Evolutionary conservation across 2,797 vertebrate genomes (phyloP).

Genomic region (Amblyopsis hoosieri): DNA sequence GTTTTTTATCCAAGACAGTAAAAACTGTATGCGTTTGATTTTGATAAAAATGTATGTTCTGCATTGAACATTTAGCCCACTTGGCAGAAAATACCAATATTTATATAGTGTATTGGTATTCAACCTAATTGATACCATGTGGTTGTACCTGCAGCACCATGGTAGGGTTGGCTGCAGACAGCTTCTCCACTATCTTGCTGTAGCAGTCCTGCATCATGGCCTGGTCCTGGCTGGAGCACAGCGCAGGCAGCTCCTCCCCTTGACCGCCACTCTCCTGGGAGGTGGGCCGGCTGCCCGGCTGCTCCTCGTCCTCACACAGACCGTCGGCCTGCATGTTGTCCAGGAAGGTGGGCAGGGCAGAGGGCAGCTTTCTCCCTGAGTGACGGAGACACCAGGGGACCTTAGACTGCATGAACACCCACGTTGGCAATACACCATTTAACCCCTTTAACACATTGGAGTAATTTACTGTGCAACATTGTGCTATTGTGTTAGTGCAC

Average conservation of each 20-base stretch:
- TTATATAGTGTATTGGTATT: too few species aligned
- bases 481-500: too few species aligned
- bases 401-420: background rate
- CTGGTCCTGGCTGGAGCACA: slow-evolving; percentile 93
- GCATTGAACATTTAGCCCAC: too few species aligned
- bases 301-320: slow-evolving; percentile 78
- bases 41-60: too few species aligned
- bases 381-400: background rate
- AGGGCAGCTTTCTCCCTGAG: slow-evolving; percentile 89
- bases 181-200: slow-evolving; percentile 97
- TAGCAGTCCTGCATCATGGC: slow-evolving; percentile 99
- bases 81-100: too few species aligned
- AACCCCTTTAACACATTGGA: too few species aligned
- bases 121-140: too few species aligned
- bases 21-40: too few species aligned
- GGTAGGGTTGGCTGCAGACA: slow-evolving; percentile 94
- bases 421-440: too few species aligned
- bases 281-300: slow-evolving; percentile 74
- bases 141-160: slow-evolving; percentile 94
- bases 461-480: too few species aligned
- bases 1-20: too few species aligned
- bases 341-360: slow-evolving; percentile 91
- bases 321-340: slow-evolving; percentile 92
- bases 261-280: slow-evolving; percentile 84
- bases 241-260: slow-evolving; percentile 84